phyloP scores from a whole-genome alignment of 2,113 vertebrate species.

The Oncorhynchus tshawytscha region DNA sequence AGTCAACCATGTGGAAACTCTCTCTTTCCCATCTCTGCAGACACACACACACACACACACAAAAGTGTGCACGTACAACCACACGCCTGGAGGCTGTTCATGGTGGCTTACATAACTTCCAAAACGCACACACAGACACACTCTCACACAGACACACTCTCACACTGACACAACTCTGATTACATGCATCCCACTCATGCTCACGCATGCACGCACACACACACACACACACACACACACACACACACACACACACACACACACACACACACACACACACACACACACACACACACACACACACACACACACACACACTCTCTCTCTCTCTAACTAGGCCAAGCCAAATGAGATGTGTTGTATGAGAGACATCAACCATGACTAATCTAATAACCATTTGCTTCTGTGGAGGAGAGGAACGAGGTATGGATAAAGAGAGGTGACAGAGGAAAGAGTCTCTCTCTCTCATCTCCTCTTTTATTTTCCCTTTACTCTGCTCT shows the following conservation, averaged over 20 bases:
- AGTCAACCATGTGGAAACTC: slow-evolving; percentile 33
- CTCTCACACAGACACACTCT: background rate
- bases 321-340: slow-evolving; percentile 35
- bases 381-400: slow-evolving; percentile 44
- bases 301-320: background rate
- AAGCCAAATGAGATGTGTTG: slow-evolving; percentile 33
- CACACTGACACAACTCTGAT: background rate
- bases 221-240: background rate
- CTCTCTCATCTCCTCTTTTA: background rate
- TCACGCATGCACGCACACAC: too few relatives aligned
- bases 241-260: background rate
- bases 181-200: background rate
- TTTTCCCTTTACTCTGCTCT: slow-evolving; percentile 13
- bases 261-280: background rate
- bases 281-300: background rate
- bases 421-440: background rate
- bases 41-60: background rate
- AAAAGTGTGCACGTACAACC: background rate
- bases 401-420: background rate
- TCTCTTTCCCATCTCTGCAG: background rate
- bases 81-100: slow-evolving; percentile 17
- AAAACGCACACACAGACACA: slow-evolving; percentile 1
- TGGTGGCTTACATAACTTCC: slow-evolving; percentile 60
- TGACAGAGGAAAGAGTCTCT: background rate
- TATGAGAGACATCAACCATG: slow-evolving; percentile 40